Conservation (phyloP, 2,888 invertebrate genomes). For the Endotricha flammealis region DNA sequence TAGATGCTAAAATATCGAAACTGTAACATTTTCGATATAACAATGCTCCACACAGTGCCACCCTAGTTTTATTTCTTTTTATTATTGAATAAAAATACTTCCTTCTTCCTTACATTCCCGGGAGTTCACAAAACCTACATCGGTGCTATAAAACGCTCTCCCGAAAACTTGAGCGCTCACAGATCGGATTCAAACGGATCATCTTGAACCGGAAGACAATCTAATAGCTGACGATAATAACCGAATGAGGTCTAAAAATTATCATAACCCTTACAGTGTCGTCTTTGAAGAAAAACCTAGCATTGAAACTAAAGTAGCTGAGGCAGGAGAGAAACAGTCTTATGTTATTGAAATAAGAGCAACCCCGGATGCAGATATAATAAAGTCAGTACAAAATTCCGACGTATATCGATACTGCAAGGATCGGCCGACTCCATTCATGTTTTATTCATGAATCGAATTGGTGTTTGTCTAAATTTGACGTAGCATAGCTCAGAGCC, state of each 20-base stretch:
- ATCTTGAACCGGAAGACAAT: slow-evolving; percentile 38
- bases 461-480: slow-evolving; percentile 68
- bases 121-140: no score
- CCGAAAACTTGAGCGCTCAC: slow-evolving; percentile 3
- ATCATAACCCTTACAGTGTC: slow-evolving; percentile 47
- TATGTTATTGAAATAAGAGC: slow-evolving; percentile 15
- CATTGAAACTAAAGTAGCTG: neutral
- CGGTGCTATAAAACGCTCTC: neutral
- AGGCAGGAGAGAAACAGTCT: slow-evolving; percentile 11
- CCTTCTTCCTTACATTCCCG: no score
- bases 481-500: slow-evolving; percentile 49
- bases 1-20: no score
- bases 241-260: slow-evolving; percentile 48
- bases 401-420: slow-evolving; percentile 38
- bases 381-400: slow-evolving; percentile 13
- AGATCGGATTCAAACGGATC: slow-evolving; percentile 20
- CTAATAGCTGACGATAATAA: slow-evolving; percentile 48
- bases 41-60: no score
- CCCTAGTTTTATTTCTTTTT: no score
- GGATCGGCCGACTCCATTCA: slow-evolving; percentile 39
- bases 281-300: slow-evolving; percentile 34
- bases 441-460: slow-evolving; percentile 61
- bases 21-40: no score
- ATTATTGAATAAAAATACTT: no score
- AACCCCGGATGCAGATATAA: slow-evolving; percentile 14